Evolutionary conservation across 2,113 vertebrate genomes (phyloP).

Genomic region (Neodon shergylaensis): DNA sequence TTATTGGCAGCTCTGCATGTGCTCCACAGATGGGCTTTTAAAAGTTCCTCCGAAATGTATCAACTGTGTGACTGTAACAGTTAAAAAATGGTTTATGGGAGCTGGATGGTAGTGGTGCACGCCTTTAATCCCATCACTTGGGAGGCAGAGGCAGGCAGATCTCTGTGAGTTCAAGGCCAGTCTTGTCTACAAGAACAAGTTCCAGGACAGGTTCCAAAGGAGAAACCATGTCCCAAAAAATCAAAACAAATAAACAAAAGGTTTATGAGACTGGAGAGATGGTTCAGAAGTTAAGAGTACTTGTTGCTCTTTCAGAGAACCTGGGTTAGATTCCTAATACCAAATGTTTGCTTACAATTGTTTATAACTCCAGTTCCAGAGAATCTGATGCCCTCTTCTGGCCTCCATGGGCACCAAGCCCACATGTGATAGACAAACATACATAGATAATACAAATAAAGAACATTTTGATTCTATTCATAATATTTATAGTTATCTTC

Average conservation of each 20-base stretch:
- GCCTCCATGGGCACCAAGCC: not conserved
- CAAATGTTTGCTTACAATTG: not conserved
- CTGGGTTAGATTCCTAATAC: not conserved
- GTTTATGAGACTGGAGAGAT: not conserved
- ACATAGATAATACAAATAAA: not conserved
- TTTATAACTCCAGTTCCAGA: not conserved
- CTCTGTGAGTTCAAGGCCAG: no score
- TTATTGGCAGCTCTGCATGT: not conserved
- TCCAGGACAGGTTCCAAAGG: no score
- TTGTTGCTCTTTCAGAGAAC: not conserved
- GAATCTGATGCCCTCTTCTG: not conserved
- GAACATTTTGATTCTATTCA: not conserved
- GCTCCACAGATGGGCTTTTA: slow-evolving; percentile 4
- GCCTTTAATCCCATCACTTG: no score
- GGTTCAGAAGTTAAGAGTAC: not conserved
- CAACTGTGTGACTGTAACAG: not conserved
- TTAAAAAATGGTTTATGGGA: not conserved
- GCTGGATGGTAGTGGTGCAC: rapidly evolving
- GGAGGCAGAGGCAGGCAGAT: no score
- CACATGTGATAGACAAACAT: not conserved
- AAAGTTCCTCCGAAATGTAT: not conserved
- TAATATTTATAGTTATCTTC: not conserved
- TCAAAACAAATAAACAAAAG: no score
- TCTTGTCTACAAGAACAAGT: no score
- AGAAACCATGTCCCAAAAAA: no score